Base-by-base conservation (phyloP, 1,140 invertebrate genomes). In the Bombus turneri region DNA sequence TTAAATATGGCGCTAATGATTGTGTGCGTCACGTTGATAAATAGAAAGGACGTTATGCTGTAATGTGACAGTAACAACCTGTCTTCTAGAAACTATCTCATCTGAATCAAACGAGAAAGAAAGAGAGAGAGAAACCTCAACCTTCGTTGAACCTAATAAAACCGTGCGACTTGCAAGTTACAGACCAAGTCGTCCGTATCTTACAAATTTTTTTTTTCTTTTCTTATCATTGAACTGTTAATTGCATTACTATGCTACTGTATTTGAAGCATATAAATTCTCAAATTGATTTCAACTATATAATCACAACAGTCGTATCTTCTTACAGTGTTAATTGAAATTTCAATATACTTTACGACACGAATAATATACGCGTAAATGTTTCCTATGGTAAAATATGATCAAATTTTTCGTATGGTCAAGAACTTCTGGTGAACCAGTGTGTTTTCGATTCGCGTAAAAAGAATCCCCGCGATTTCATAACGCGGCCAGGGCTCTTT, bases 401-500 rank as follows among this genome's bases (percentile, higher is more conserved):
- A 1, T 18, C 5, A 22, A 53, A 53, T 22, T 2, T 53, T 22
- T 22, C 22, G 47, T 22, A 1, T 0, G 59, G 28, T 62, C 59
- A n/a, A 62, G 59, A 1, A 62, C 1, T 3, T 0, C 28, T 0
- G 59, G 59, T 0, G 10, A 62, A 28, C 28, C 59, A 62, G 10
- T 12, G n/a, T 28, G 34, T 41, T 39, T 73, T n/a, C 28, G n/a
- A 74, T 73, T 59, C 31, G 31, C 15, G 3, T 43, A 25, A 78
- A 76, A 88, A 86, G 69, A 83, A 83, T 85, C 47, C 25, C 10
- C 69, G 39, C 76, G 83, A 89, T 89, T 88, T 89, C 88, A 83
- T 89, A 89, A 89, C 81, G 88, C 88, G 87, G 84, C 84, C 87
- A 82, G 62, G 69, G 66, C 62, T 87, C 86, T 85, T 90, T 90